Evolutionary conservation across 2,888 invertebrate genomes (phyloP).

Genomic region (Druceiella hillmani): DNA sequence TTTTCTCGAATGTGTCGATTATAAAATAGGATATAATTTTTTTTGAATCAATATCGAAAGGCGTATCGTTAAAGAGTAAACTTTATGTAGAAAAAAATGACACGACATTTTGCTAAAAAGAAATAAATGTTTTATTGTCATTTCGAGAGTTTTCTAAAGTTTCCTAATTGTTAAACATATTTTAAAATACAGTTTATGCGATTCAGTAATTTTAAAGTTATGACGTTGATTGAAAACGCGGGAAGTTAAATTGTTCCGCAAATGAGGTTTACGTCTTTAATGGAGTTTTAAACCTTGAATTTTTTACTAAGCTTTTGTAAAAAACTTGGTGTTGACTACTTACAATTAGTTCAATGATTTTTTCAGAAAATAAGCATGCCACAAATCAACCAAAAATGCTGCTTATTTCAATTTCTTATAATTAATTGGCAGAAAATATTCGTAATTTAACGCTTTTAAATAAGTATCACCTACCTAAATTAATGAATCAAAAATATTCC

Average conservation of each 20-base stretch:
- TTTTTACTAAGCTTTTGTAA: too few relatives aligned
- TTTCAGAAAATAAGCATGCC: too few relatives aligned
- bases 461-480: conserved; percentile 2
- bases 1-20: neutral
- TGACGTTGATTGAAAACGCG: neutral
- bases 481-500: conserved; percentile 5
- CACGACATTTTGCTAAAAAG: neutral
- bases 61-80: neutral
- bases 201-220: neutral
- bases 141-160: neutral
- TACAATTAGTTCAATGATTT: too few relatives aligned
- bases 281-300: too few relatives aligned
- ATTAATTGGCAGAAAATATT: neutral
- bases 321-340: too few relatives aligned
- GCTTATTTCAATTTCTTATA: neutral
- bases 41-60: neutral
- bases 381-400: neutral
- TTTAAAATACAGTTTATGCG: neutral
- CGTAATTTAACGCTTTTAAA: neutral
- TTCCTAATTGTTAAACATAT: neutral
- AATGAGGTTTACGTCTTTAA: too few relatives aligned
- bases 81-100: neutral
- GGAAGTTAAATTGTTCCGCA: neutral
- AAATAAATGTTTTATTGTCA: conserved; percentile 3
- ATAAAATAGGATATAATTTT: neutral